These are phyloP conservation scores for Chloroclysta siterata DNA, from an alignment of 2,888 invertebrate species.

Conservation along the genomic window DNA sequence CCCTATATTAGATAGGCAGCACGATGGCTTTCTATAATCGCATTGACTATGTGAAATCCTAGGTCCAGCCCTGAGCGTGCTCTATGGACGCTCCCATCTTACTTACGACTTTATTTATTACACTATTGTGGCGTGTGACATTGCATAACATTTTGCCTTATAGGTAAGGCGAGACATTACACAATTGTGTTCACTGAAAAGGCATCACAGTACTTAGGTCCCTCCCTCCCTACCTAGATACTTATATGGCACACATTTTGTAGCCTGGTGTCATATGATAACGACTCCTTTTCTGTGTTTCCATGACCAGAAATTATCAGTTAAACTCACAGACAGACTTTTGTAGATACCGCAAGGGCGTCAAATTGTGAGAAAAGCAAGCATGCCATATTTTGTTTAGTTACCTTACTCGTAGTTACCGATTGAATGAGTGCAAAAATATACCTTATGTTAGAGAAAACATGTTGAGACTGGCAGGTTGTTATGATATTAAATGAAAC, in stretches of 20 bases:
- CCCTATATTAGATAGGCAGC: too few species aligned
- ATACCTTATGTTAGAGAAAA: too few species aligned
- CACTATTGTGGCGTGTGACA: conserved; percentile 49
- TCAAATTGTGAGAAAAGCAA: too few species aligned
- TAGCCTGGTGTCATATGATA: conserved; percentile 14
- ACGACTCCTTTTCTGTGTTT: background rate
- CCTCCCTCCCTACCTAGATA: background rate
- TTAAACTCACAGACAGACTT: too few species aligned
- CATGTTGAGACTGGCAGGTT: too few species aligned
- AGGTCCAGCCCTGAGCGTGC: conserved; percentile 20
- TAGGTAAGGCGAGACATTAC: conserved; percentile 46
- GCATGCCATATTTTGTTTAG: too few species aligned
- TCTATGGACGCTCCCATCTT: conserved; percentile 56
- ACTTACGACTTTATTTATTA: conserved; percentile 51
- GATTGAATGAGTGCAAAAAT: too few species aligned
- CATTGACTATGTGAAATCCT: background rate
- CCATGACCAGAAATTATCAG: too few species aligned
- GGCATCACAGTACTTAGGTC: conserved; percentile 41
- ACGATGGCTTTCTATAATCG: background rate
- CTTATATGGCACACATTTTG: conserved; percentile 36
- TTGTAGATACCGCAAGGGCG: too few species aligned
- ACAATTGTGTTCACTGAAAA: conserved; percentile 55
- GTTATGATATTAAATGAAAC: too few species aligned
- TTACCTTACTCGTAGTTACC: too few species aligned
- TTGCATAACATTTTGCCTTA: conserved; percentile 53